A percentile compares a stretch with the other conserved stretches of the same genome.
phyloP scores from a whole-genome alignment of 2,888 invertebrate genomes.

The Gari tellinella region DNA sequence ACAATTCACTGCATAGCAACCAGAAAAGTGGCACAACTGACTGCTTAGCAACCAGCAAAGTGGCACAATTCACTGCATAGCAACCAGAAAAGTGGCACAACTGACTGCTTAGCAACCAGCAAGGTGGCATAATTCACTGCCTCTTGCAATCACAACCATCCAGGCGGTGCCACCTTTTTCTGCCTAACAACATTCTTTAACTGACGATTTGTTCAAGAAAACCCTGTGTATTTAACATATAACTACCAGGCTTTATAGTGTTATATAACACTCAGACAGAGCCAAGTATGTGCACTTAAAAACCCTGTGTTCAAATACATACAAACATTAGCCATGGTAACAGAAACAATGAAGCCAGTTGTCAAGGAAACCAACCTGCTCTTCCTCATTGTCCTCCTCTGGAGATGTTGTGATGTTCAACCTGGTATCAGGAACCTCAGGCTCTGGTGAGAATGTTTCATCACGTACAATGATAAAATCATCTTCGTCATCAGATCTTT shows the following conservation, averaged over 20 bases:
- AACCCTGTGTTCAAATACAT: background rate
- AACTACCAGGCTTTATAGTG: no score
- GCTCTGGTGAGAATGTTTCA: constrained; percentile 64
- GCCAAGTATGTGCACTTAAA: background rate
- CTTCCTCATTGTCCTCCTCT: constrained; percentile 64
- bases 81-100: no score
- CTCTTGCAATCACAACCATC: no score
- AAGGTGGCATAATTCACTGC: no score
- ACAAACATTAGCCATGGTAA: background rate
- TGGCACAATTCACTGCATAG: no score
- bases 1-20: no score
- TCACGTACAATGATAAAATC: constrained; percentile 68
- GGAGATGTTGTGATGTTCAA: constrained; percentile 56
- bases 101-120: no score
- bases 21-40: no score
- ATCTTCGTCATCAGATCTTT: constrained; percentile 58
- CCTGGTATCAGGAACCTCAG: constrained; percentile 36
- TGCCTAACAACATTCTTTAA: no score
- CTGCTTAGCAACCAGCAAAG: no score
- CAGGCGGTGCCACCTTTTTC: no score
- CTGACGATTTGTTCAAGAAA: no score
- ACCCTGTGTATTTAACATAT: background rate
- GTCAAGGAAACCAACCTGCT: constrained; percentile 42
- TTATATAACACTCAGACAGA: background rate
- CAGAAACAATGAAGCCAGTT: background rate